Evolutionary conservation across 2,113 vertebrate species (phyloP), one percentile per base, ranked within the genome.

Genomic region (Sorex araneus): DNA sequence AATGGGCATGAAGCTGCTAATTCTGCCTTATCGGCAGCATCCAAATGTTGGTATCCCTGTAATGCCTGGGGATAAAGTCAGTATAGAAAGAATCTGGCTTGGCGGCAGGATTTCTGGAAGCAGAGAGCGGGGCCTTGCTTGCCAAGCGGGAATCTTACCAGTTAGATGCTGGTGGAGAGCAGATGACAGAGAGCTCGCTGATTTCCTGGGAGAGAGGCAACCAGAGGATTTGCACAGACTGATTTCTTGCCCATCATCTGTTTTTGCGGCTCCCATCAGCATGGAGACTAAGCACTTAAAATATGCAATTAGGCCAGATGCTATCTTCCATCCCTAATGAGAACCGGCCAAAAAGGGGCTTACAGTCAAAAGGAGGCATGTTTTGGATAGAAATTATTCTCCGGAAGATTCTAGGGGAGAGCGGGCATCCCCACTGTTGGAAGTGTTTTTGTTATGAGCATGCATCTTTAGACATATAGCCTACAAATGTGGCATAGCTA

Each of bases 171-270:
- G 43, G 81, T 87, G 74, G 40, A 45, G 78, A 95, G 57, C 89
- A 96, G 79, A 92, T 87, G 32, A 95, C 71, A 91, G 78, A 19
- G 83, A 70, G 63, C 73, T 79, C 79, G 45, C 83, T 90, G 88
- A 90, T 90, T 94, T 95, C 92, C 93, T 89, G 10, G n/a, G 94
- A 92, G 93, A 96, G 54, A 66, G 69, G 66, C 54, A 83, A 50
- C 88, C 67, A 81, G 90, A 80, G 77, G 63, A 82, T 94, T 92
- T 70, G 54, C 79, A 94, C 73, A 97, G 66, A 54, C 32, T n/a
- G 88, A 34, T 66, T 70, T 83, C 63, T 90, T 86, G 63, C 84
- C 73, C 28, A 25, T 94, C 94, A 78, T 96, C 93, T 90, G 85
- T 91, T 86, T 92, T n/a, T 81, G 80, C 57, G 36, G 63, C 54